Percentiles rank a stretch among this genome's conserved stretches.
Evolutionary conservation across 2,113 vertebrate species (phyloP).

Genomic region (Mus pahari): DNA sequence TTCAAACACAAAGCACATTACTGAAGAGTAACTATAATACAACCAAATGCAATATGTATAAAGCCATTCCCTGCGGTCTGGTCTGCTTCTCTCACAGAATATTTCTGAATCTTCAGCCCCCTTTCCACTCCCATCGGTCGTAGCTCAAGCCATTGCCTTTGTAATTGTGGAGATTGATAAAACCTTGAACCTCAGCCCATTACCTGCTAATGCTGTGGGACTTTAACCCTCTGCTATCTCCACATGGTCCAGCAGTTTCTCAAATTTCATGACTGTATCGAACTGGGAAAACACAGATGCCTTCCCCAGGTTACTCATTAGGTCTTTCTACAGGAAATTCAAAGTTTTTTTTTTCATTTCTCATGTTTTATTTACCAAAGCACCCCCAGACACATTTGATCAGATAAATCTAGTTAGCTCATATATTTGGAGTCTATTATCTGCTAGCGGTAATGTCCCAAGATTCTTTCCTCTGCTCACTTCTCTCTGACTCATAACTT

Average conservation of each 20-base stretch:
- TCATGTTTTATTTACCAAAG: constrained; percentile 67
- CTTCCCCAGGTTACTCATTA: constrained; percentile 16
- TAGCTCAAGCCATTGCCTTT: not conserved
- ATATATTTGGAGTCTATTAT: not conserved
- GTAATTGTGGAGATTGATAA: not conserved
- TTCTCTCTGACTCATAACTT: not conserved
- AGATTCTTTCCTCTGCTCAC: not conserved
- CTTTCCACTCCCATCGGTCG: not conserved
- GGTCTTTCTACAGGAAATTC: constrained; percentile 6
- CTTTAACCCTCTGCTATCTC: not conserved
- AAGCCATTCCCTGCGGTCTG: not conserved
- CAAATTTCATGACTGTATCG: not conserved
- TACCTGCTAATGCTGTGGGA: not conserved
- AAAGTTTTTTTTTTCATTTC: constrained; percentile 47
- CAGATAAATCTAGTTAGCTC: constrained; percentile 52
- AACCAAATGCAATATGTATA: constrained; percentile 16
- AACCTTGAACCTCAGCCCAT: not conserved
- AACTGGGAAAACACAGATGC: not conserved
- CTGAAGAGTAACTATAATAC: constrained; percentile 41
- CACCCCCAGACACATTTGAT: constrained; percentile 44
- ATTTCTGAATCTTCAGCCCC: not conserved
- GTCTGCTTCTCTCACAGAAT: not conserved
- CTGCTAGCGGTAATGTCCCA: not conserved
- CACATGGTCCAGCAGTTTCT: not conserved
- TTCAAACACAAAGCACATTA: constrained; percentile 10